Percentiles rank a stretch among this genome's conserved stretches.
Conservation (phyloP, 2,113 vertebrate species). For the Alaudala cheleensis region DNA sequence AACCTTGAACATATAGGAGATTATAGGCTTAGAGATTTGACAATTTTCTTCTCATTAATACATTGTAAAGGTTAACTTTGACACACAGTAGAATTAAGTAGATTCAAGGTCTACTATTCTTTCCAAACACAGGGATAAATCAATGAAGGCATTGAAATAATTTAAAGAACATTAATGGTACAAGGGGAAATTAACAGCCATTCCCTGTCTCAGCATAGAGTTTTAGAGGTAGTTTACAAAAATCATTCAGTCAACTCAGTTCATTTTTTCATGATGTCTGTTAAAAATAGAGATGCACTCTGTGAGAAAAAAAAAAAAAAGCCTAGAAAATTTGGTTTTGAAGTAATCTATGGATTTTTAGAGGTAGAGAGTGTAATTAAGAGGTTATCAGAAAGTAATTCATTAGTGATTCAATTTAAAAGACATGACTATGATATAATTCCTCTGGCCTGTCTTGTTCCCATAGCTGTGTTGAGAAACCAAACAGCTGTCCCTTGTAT, state of each 20-base stretch:
- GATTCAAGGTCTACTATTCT: background rate
- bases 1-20: background rate
- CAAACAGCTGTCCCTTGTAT: background rate
- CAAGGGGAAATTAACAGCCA: background rate
- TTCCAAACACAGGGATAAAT: background rate
- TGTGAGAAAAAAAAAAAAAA: background rate
- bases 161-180: background rate
- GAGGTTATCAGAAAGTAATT: background rate
- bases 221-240: background rate
- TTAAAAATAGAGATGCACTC: background rate
- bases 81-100: background rate
- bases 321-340: background rate
- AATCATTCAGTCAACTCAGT: background rate
- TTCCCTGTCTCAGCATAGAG: background rate
- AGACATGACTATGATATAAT: background rate
- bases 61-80: background rate
- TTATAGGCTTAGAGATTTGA: background rate
- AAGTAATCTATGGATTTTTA: background rate
- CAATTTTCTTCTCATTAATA: background rate
- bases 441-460: background rate
- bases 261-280: background rate
- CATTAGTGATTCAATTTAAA: background rate
- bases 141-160: background rate
- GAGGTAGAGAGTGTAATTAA: background rate
- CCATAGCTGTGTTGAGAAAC: accelerated